Conservation (phyloP, 2,797 vertebrate genomes). For the Oryzias sinensis region DNA sequence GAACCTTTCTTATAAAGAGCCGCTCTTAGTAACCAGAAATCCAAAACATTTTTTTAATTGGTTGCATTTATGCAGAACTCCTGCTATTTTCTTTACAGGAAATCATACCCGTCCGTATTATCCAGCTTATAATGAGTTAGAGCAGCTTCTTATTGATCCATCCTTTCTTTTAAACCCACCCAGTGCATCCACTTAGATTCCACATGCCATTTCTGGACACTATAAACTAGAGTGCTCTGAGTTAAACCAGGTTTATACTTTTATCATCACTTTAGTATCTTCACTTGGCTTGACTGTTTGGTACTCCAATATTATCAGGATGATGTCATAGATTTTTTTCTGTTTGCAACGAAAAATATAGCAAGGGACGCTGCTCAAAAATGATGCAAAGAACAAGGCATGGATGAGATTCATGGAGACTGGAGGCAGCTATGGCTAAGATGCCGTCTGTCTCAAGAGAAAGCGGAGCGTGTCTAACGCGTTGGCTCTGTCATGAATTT, state of each 20-base stretch:
- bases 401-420: neutral
- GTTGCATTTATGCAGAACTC: too few relatives aligned
- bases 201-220: slow-evolving; percentile 11
- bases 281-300: neutral
- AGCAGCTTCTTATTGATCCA: too few relatives aligned
- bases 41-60: too few relatives aligned
- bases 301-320: neutral
- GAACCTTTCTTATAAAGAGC: too few relatives aligned
- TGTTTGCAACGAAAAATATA: too few relatives aligned
- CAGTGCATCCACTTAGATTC: neutral
- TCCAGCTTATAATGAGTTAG: too few relatives aligned
- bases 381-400: neutral
- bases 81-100: too few relatives aligned
- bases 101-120: too few relatives aligned
- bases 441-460: slow-evolving; percentile 40
- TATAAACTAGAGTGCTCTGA: slow-evolving; percentile 19
- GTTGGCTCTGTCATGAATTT: slow-evolving; percentile 42
- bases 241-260: neutral
- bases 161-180: slow-evolving; percentile 9
- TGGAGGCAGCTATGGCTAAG: slow-evolving; percentile 31
- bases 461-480: slow-evolving; percentile 49
- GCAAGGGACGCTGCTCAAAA: neutral
- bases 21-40: too few relatives aligned
- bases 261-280: slow-evolving; percentile 1
- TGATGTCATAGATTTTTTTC: neutral